Percentiles rank a stretch among this genome's conserved stretches.
Conservation (phyloP, 2,113 vertebrate species). For the Clupea harengus region DNA sequence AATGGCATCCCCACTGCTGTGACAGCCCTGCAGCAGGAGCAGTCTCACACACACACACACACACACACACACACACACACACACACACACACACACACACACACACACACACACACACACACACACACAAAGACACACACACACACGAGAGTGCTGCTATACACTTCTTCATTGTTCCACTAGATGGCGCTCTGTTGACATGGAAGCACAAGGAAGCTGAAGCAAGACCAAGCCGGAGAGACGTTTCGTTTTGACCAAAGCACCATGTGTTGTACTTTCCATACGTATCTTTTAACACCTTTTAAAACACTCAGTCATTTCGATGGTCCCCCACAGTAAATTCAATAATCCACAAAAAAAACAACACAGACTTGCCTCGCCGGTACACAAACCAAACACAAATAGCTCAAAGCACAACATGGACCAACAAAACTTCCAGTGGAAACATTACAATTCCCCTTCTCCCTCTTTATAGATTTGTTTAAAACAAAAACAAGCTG, state of each 20-base stretch:
- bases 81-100: not conserved
- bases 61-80: constrained; percentile 20
- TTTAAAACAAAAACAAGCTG: not conserved
- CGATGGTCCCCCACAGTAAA: not conserved
- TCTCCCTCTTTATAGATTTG: not conserved
- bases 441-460: not conserved
- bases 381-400: not conserved
- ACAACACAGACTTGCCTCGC: not conserved
- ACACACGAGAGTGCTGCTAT: not conserved
- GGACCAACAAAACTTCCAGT: not conserved
- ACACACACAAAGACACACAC: constrained; percentile 23
- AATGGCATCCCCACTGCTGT: not conserved
- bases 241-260: not conserved
- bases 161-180: not conserved
- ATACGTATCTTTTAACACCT: constrained; percentile 4
- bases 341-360: not conserved
- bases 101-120: constrained; percentile 13
- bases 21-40: not conserved
- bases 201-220: not conserved
- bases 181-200: constrained; percentile 4
- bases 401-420: not conserved
- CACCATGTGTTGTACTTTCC: not conserved
- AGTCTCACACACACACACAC: not conserved
- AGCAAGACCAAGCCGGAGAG: not conserved
- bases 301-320: not conserved